Evolutionary conservation across 2,888 invertebrate species (phyloP).

Genomic region (Diarsia rubi): DNA sequence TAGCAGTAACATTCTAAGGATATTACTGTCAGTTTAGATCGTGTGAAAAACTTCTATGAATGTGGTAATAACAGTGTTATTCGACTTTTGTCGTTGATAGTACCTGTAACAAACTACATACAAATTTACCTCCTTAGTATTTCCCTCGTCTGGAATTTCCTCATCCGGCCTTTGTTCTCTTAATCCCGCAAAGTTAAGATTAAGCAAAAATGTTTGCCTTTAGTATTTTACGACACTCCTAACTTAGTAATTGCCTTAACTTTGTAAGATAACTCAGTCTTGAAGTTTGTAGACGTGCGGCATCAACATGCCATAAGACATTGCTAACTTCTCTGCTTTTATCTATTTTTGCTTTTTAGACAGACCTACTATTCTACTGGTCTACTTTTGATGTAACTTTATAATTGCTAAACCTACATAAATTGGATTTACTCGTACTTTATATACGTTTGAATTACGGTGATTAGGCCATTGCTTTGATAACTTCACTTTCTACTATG

Average conservation of each 20-base stretch:
- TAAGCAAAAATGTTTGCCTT: constrained; percentile 48
- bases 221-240: constrained; percentile 25
- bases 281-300: constrained; percentile 41
- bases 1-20: background rate
- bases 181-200: constrained; percentile 22
- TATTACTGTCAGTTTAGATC: background rate
- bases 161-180: constrained; percentile 13
- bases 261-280: constrained; percentile 41
- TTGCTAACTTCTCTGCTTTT: constrained; percentile 4
- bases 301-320: constrained; percentile 24
- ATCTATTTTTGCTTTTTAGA: constrained; percentile 4
- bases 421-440: background rate
- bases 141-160: constrained; percentile 9
- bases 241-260: constrained; percentile 55
- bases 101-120: background rate
- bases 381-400: constrained; percentile 1
- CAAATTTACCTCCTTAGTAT: background rate
- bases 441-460: background rate
- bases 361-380: background rate
- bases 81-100: background rate
- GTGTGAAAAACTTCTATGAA: no score
- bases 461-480: background rate
- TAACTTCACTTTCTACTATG: background rate
- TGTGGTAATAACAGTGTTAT: background rate
- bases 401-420: background rate